Percentiles rank a stretch among this genome's conserved stretches.
phyloP scores from a whole-genome alignment of 2,888 invertebrate species.

The Chymomyza fuscimana region DNA sequence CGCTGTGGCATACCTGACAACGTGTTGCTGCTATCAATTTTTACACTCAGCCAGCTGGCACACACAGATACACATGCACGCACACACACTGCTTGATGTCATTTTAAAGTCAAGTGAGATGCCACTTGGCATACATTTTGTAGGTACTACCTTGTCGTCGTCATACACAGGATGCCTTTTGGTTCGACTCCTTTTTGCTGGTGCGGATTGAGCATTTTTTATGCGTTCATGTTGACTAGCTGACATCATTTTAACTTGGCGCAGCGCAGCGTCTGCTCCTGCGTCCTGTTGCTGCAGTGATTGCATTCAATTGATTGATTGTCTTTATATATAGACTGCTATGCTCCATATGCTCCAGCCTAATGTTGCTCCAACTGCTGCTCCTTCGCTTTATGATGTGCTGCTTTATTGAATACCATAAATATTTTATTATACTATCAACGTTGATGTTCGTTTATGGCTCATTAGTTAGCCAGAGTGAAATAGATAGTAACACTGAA shows the following conservation, averaged over 20 bases:
- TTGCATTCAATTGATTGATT: slow-evolving; percentile 9
- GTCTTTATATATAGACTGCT: neutral
- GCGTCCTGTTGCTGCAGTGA: neutral
- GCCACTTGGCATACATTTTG: slow-evolving; percentile 46
- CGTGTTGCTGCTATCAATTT: slow-evolving; percentile 44
- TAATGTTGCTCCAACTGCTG: neutral
- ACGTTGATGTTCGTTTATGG: neutral
- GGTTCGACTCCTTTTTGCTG: neutral
- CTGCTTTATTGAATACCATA: slow-evolving; percentile 37
- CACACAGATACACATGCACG: slow-evolving; percentile 2
- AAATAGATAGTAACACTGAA: no score
- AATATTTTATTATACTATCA: slow-evolving; percentile 47
- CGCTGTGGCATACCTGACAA: neutral
- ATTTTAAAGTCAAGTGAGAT: slow-evolving; percentile 65
- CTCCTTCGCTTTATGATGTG: neutral
- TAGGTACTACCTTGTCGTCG: slow-evolving; percentile 15
- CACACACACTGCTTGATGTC: slow-evolving; percentile 40
- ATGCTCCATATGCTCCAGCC: neutral
- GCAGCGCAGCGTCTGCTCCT: neutral
- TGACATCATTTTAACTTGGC: slow-evolving; percentile 7
- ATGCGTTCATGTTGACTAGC: slow-evolving; percentile 6
- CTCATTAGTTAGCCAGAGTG: no score
- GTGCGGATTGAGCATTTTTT: neutral
- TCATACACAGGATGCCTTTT: neutral
- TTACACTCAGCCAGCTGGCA: slow-evolving; percentile 16